These are phyloP conservation scores for Sthenelais limicola DNA, from an alignment of 2,888 invertebrate genomes.

Conservation along the genomic window DNA sequence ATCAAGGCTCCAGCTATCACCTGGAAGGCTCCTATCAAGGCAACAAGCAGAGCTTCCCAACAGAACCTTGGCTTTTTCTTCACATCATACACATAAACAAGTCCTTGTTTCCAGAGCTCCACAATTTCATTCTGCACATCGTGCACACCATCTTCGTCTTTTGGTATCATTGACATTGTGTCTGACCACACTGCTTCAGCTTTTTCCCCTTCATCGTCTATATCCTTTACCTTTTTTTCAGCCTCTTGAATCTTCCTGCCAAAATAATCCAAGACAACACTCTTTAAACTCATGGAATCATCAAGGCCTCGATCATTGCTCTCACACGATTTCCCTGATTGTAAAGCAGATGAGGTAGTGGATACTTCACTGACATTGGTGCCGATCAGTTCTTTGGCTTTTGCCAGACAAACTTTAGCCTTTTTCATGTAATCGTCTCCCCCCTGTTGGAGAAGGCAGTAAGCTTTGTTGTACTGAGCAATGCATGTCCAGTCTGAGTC, in stretches of 20 bases:
- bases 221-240: background rate
- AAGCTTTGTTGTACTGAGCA: background rate
- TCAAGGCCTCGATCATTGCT: no score
- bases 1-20: background rate
- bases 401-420: background rate
- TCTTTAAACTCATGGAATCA: background rate
- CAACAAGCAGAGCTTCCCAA: background rate
- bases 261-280: background rate
- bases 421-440: background rate
- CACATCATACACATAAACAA: background rate
- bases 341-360: no score
- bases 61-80: background rate
- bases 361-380: no score
- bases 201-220: background rate
- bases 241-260: background rate
- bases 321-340: no score
- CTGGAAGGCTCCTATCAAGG: background rate
- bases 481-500: background rate
- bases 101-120: background rate
- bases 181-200: background rate
- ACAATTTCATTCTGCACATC: background rate
- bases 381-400: no score
- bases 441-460: background rate
- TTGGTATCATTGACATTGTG: background rate
- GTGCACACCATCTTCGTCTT: background rate